phyloP scores from a whole-genome alignment of 2,113 vertebrate species.

The Rhabdomys dilectus region DNA sequence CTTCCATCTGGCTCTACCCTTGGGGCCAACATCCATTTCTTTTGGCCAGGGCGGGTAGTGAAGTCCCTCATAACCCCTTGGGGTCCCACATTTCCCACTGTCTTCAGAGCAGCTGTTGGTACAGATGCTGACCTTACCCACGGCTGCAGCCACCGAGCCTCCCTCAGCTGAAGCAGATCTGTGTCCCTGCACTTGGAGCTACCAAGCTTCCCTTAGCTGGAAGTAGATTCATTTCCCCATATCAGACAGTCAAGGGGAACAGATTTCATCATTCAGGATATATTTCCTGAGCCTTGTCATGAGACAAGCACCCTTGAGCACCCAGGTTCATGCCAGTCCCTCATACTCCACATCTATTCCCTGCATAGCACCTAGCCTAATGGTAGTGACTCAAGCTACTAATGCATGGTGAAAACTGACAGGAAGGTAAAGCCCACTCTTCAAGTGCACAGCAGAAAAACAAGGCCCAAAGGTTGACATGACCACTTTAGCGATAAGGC shows the following conservation, averaged over 20 bases:
- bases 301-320: not conserved
- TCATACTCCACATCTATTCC: rapidly evolving
- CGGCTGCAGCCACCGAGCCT: not conserved
- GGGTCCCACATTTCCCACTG: rapidly evolving
- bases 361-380: not conserved
- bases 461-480: rapidly evolving
- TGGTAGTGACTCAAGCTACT: not conserved
- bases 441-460: not conserved
- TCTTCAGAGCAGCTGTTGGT: not conserved
- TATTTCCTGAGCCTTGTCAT: not conserved
- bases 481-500: not conserved
- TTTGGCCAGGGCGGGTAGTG: not conserved
- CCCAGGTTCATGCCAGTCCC: not conserved
- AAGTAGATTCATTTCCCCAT: not conserved
- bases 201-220: not conserved
- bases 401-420: not conserved
- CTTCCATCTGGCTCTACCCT: not conserved
- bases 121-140: too few species aligned
- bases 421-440: not conserved
- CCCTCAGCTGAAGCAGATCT: not conserved
- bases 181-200: not conserved
- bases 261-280: too few species aligned
- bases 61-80: too few species aligned
- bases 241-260: too few species aligned
- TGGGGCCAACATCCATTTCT: not conserved